A percentile compares a stretch with the other conserved stretches of the same genome.
Evolutionary conservation across 2,113 vertebrate species (phyloP).

Genomic region (Girardinichthys multiradiatus): DNA sequence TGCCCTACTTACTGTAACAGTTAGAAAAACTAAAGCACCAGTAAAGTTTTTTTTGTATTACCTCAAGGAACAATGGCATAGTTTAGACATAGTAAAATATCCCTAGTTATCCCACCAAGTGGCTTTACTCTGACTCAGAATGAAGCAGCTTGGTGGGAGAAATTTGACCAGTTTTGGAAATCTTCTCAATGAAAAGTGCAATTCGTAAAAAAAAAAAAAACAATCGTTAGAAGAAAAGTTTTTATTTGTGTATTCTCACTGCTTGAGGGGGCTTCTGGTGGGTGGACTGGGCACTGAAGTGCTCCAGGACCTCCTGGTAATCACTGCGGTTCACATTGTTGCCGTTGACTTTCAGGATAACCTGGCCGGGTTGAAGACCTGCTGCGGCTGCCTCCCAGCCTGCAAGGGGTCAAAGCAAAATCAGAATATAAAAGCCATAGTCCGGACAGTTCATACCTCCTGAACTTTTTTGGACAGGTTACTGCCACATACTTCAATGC

Average conservation of each 20-base stretch:
- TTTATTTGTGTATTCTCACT: slow-evolving; percentile 45
- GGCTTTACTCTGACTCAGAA: too few relatives aligned
- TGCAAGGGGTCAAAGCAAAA: slow-evolving; percentile 58
- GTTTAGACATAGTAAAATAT: background rate
- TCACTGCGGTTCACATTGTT: slow-evolving; percentile 83
- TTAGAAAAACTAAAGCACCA: background rate
- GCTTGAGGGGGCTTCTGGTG: slow-evolving; percentile 75
- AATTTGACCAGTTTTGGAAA: too few relatives aligned
- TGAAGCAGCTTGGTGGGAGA: too few relatives aligned
- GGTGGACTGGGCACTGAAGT: slow-evolving; percentile 87
- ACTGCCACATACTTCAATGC: background rate
- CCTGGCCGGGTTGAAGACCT: slow-evolving; percentile 93
- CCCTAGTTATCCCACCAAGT: too few relatives aligned
- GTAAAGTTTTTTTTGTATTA: background rate
- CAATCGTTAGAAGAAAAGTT: background rate
- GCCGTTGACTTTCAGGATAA: slow-evolving; percentile 93
- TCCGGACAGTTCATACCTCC: too few relatives aligned
- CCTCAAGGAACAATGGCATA: background rate
- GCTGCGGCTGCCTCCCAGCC: slow-evolving; percentile 88
- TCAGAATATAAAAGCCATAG: background rate
- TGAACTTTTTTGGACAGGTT: background rate
- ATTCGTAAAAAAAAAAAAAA: background rate
- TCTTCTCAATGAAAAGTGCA: background rate
- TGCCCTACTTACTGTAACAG: background rate
- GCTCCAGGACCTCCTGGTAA: slow-evolving; percentile 88